Evolutionary conservation across 2,888 invertebrate genomes (phyloP).

Genomic region (Monoplex corrugatus): DNA sequence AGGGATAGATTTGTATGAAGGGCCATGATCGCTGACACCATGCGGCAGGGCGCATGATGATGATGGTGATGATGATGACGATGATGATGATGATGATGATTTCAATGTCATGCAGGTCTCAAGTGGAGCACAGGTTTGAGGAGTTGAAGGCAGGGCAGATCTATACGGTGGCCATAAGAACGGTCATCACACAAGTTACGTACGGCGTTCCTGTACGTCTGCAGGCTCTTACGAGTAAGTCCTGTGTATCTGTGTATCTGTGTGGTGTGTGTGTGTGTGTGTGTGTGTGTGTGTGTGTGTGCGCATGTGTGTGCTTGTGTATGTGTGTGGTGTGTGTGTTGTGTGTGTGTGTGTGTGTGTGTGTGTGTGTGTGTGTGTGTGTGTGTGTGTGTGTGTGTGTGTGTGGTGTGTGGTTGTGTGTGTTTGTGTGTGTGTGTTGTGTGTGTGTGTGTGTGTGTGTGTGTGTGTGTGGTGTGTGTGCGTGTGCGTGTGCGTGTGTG

Average conservation of each 20-base stretch:
- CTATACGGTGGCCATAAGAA: slow-evolving; percentile 68
- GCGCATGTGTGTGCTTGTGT: not conserved
- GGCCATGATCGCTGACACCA: too few species aligned
- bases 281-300: not conserved
- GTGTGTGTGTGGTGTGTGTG: not conserved
- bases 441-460: not conserved
- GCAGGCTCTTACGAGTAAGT: slow-evolving; percentile 65
- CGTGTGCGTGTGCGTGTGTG: not conserved
- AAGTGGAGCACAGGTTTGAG: slow-evolving; percentile 60
- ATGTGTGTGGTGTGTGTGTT: not conserved
- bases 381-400: not conserved
- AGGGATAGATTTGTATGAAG: too few species aligned
- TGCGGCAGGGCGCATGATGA: too few species aligned
- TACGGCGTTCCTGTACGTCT: slow-evolving; percentile 52
- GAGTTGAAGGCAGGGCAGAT: slow-evolving; percentile 65
- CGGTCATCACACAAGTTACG: slow-evolving; percentile 47
- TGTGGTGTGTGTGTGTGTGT: not conserved
- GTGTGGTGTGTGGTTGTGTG: not conserved
- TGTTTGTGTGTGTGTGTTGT: not conserved
- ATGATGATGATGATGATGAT: too few species aligned
- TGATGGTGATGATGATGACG: too few species aligned
- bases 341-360: too few species aligned
- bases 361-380: not conserved
- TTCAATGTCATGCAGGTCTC: slow-evolving; percentile 47
- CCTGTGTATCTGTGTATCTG: not conserved